A percentile compares a stretch with the other conserved stretches of the same genome.
Evolutionary conservation across 2,888 invertebrate species (phyloP).

Genomic region (Watsonalla cultraria): DNA sequence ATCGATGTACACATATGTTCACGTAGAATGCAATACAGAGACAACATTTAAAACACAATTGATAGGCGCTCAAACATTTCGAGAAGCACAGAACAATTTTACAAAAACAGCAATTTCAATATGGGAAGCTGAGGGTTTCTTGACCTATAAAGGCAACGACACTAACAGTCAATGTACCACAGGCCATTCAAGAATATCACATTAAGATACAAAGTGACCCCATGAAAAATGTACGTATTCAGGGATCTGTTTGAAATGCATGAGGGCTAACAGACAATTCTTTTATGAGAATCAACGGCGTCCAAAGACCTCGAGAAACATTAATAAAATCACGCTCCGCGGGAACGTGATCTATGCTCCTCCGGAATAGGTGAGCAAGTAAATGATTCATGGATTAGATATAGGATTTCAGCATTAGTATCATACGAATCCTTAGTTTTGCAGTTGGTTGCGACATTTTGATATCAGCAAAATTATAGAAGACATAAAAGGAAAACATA

Average conservation of each 20-base stretch:
- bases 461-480: slow-evolving; percentile 1
- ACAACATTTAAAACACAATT: too few species aligned
- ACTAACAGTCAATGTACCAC: slow-evolving; percentile 33
- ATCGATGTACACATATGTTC: too few species aligned
- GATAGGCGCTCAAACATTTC: too few species aligned
- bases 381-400: too few species aligned
- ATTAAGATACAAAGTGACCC: slow-evolving; percentile 30
- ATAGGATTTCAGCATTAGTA: neutral
- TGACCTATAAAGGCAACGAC: slow-evolving; percentile 29
- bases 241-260: slow-evolving; percentile 45
- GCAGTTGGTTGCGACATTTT: neutral
- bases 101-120: too few species aligned
- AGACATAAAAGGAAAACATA: slow-evolving; percentile 10
- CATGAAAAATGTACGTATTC: slow-evolving; percentile 25
- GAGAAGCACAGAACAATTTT: too few species aligned
- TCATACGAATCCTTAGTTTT: too few species aligned
- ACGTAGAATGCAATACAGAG: too few species aligned
- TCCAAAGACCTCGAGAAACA: slow-evolving; percentile 20
- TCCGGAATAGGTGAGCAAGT: too few species aligned
- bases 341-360: neutral
- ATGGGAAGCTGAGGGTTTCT: slow-evolving; percentile 15
- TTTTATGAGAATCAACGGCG: slow-evolving; percentile 21
- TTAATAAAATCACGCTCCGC: slow-evolving; percentile 4
- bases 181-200: slow-evolving; percentile 21
- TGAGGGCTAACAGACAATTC: slow-evolving; percentile 29